Evolutionary conservation across 2,797 vertebrate genomes (phyloP).

Genomic region (Sebastes goodei): DNA sequence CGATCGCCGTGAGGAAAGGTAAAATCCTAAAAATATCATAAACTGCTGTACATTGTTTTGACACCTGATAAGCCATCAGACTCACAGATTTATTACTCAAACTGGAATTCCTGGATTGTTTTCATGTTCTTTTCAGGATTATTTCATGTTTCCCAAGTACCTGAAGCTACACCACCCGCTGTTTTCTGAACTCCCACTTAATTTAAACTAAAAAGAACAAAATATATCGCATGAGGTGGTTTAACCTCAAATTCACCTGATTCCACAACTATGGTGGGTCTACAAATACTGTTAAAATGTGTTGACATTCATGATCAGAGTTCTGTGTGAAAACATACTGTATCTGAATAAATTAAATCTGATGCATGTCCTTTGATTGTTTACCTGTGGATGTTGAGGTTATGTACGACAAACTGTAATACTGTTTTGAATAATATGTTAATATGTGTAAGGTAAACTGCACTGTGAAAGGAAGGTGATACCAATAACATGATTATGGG

Average conservation of each 20-base stretch:
- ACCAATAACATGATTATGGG: slow-evolving; percentile 4
- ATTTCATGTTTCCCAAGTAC: background rate
- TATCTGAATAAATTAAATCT: background rate
- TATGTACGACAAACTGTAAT: background rate
- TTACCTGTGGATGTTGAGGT: background rate
- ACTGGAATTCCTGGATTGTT: background rate
- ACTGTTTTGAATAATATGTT: background rate
- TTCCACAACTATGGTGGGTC: background rate
- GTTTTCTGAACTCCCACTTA: background rate
- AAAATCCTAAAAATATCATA: background rate
- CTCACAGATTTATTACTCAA: background rate
- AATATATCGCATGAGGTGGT: background rate
- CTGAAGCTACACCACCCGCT: background rate
- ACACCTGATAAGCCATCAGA: background rate
- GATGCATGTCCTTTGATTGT: background rate
- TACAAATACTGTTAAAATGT: background rate
- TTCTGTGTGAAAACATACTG: background rate
- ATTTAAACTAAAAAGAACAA: background rate
- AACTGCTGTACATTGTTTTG: background rate
- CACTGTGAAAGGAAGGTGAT: background rate
- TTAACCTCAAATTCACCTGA: background rate
- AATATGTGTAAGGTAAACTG: background rate
- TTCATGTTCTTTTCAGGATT: background rate
- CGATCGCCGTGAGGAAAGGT: background rate
- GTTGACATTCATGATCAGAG: background rate